Base-by-base conservation (phyloP, 2,888 invertebrate species). In the Nysson spinosus region DNA sequence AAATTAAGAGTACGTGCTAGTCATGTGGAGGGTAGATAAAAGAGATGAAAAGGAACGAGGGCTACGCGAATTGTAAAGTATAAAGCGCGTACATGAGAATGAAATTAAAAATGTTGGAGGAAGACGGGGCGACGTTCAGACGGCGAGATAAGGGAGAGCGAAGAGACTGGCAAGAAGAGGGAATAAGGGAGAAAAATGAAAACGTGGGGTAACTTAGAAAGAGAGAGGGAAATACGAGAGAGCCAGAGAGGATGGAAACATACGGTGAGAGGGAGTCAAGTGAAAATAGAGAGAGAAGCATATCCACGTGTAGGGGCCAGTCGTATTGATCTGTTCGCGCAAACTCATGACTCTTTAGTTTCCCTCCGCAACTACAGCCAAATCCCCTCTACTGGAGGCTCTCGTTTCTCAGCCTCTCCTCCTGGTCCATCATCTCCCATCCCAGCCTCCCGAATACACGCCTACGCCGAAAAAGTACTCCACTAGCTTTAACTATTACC, bases 251-350 rank as follows among this genome's bases (percentile, higher is more conserved):
- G n/a, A n/a, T n/a, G n/a, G n/a, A n/a, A n/a, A n/a, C n/a, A n/a
- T n/a, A n/a, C n/a, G 9, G 1, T 24, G 35, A 9, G 20, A 28
- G 47, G 40, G 26, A 17, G 43, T 14, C 16, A 16, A 26, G 14
- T 19, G 28, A 6, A 20, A 2, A 32, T 60, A 69, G 66, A 70
- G 78, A 72, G 79, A 65, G 69, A 58, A 69, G 56, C 55, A 69
- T 62, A 78, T 79, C 79, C 82, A 81, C 79, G 81, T 78, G 83
- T 77, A 71, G 82, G 77, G 78, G 73, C 72, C n/a, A n/a, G n/a
- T n/a, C 72, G 83, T 84, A 84, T 84, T 84, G 84, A 84, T 84
- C 82, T 80, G 80, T 77, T 73, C 85, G 84, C 85, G 83, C 81
- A 82, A 81, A 80, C 82, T 83, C 82, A 69, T 61, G 75, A 55